These are phyloP conservation scores for Phataginus tricuspis DNA, from an alignment of 2,797 vertebrate species.

Conservation along the genomic window DNA sequence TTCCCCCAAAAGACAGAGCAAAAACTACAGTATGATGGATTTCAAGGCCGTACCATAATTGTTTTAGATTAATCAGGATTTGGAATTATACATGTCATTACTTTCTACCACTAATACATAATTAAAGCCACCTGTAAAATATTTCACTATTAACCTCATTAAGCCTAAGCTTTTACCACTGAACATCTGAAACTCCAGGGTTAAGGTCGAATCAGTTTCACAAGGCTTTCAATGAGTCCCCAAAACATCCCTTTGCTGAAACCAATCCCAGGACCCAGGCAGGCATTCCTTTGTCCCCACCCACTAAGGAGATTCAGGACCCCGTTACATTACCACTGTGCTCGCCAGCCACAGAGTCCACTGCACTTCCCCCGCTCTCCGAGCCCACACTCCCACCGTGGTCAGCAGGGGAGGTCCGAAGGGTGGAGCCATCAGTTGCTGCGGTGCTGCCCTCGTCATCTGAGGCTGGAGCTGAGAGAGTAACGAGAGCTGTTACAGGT, in stretches of 20 bases:
- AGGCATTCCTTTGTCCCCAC: neutral
- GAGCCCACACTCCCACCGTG: constrained; percentile 99
- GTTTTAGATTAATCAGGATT: neutral
- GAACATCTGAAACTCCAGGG: neutral
- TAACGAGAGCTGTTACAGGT: constrained; percentile 97
- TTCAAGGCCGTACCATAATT: neutral
- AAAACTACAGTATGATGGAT: neutral
- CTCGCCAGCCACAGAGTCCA: constrained; percentile 98
- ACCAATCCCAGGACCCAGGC: neutral
- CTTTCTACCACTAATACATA: neutral
- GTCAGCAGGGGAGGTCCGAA: constrained; percentile 98
- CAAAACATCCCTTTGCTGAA: neutral
- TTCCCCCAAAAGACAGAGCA: neutral
- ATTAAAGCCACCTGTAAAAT: neutral
- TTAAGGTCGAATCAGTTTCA: neutral
- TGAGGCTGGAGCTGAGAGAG: constrained; percentile 99
- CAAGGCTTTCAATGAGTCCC: neutral
- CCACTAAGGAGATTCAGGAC: constrained; percentile 5
- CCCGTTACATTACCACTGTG: constrained; percentile 93
- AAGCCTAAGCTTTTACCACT: neutral
- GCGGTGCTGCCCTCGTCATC: constrained; percentile 99
- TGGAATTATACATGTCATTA: neutral
- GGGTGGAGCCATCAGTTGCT: constrained; percentile 97
- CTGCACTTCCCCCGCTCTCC: constrained; percentile 97
- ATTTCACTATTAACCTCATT: neutral